These are phyloP conservation scores for Neoniphon sammara DNA, from an alignment of 2,797 vertebrate species.

Conservation along the genomic window DNA sequence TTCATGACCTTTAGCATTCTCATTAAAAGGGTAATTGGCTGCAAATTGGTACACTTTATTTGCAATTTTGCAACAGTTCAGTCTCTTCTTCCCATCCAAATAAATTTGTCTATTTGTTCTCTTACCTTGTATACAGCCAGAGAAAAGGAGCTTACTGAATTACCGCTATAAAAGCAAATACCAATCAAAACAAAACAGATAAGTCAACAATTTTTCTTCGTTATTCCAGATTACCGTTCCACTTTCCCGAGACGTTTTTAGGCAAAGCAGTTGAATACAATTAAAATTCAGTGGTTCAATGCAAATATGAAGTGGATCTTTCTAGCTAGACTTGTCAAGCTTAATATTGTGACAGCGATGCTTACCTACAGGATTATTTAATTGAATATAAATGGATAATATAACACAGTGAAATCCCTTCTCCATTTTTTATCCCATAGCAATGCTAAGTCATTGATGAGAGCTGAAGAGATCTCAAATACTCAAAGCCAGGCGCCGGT, in stretches of 20 bases:
- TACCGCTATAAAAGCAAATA: constrained; percentile 5
- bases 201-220: neutral
- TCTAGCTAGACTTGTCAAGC: constrained; percentile 29
- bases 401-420: constrained; percentile 46
- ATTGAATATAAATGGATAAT: constrained; percentile 59
- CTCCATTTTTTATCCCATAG: constrained; percentile 37
- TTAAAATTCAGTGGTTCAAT: constrained; percentile 16
- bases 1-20: constrained; percentile 40
- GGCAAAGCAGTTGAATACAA: neutral
- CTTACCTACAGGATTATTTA: constrained; percentile 52
- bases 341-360: constrained; percentile 48
- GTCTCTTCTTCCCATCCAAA: neutral
- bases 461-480: constrained; percentile 26
- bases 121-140: constrained; percentile 6
- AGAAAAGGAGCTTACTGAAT: neutral
- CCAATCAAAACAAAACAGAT: constrained; percentile 8
- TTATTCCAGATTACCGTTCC: constrained; percentile 31
- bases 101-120: constrained; percentile 10
- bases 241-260: neutral
- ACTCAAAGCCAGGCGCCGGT: constrained; percentile 17
- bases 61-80: neutral
- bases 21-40: constrained; percentile 30
- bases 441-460: constrained; percentile 41
- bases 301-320: constrained; percentile 30
- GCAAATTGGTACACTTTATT: constrained; percentile 8